Evolutionary conservation across 2,888 invertebrate genomes (phyloP).

Genomic region (Protodeltote pygarga): DNA sequence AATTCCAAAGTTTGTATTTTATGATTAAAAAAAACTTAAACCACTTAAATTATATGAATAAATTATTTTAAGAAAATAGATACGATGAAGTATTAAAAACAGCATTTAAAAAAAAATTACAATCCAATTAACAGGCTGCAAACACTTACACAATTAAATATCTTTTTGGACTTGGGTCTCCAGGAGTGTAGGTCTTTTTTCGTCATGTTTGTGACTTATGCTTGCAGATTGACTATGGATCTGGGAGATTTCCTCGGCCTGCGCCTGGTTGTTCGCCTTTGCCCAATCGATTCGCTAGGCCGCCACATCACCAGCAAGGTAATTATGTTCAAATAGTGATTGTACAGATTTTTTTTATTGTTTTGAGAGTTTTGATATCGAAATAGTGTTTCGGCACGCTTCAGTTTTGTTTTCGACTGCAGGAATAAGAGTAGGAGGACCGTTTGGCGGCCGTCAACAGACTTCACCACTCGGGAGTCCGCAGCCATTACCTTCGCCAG

Average conservation of each 20-base stretch:
- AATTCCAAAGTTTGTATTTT: too few species aligned
- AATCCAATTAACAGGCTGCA: neutral
- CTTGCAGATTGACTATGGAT: constrained; percentile 69
- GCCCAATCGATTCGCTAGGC: constrained; percentile 77
- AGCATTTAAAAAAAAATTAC: too few species aligned
- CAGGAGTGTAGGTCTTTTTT: too few species aligned
- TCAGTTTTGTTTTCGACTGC: neutral
- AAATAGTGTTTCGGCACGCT: neutral
- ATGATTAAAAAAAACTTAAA: too few species aligned
- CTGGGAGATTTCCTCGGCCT: constrained; percentile 78
- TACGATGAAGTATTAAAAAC: too few species aligned
- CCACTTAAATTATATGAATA: too few species aligned
- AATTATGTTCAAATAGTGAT: neutral
- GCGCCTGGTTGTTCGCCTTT: constrained; percentile 80
- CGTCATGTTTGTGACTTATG: too few species aligned
- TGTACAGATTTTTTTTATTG: too few species aligned
- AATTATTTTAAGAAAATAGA: too few species aligned
- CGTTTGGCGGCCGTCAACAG: constrained; percentile 77
- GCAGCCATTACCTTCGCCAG: constrained; percentile 82
- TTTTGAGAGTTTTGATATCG: neutral
- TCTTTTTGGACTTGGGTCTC: too few species aligned
- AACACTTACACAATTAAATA: neutral
- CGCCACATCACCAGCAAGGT: constrained; percentile 83
- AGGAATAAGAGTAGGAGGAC: constrained; percentile 83
- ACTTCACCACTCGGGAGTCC: constrained; percentile 84